Conservation (phyloP, 2,797 vertebrate species). For the Neosalanx taihuensis region DNA sequence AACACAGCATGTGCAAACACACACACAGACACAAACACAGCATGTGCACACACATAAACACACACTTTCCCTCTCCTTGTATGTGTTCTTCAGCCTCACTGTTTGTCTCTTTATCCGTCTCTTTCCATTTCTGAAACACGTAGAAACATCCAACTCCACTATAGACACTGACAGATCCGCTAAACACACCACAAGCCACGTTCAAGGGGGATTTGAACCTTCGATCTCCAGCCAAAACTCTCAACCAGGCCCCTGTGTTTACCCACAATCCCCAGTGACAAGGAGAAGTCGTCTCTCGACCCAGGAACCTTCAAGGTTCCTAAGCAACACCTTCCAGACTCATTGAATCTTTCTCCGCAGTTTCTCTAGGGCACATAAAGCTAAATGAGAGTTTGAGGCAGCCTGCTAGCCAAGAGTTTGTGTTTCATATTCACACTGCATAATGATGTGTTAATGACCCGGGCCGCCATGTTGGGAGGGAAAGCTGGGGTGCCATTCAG, state of each 20-base stretch:
- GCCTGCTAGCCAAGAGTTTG: conserved; percentile 47
- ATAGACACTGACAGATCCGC: too few relatives aligned
- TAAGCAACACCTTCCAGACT: conserved; percentile 33
- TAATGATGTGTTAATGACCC: conserved; percentile 70
- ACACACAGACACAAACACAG: too few relatives aligned
- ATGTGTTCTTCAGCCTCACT: too few relatives aligned
- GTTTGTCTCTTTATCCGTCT: too few relatives aligned
- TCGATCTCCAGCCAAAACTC: too few relatives aligned
- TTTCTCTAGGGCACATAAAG: conserved; percentile 54
- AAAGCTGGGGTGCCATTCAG: conserved; percentile 60
- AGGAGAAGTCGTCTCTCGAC: conserved; percentile 15
- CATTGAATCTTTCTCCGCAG: conserved; percentile 44
- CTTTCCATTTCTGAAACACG: too few relatives aligned
- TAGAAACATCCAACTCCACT: too few relatives aligned
- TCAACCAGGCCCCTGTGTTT: too few relatives aligned
- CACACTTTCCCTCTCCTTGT: background rate
- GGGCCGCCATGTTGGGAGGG: conserved; percentile 52
- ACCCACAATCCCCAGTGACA: background rate
- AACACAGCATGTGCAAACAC: too few relatives aligned
- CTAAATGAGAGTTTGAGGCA: conserved; percentile 34
- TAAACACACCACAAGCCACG: too few relatives aligned
- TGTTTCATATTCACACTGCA: conserved; percentile 62
- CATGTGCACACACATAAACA: background rate
- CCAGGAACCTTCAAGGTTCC: conserved; percentile 13
- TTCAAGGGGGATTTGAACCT: too few relatives aligned